These are phyloP conservation scores for Drosophila chauvacae DNA, from an alignment of 1,140 invertebrate genomes.

Conservation along the genomic window DNA sequence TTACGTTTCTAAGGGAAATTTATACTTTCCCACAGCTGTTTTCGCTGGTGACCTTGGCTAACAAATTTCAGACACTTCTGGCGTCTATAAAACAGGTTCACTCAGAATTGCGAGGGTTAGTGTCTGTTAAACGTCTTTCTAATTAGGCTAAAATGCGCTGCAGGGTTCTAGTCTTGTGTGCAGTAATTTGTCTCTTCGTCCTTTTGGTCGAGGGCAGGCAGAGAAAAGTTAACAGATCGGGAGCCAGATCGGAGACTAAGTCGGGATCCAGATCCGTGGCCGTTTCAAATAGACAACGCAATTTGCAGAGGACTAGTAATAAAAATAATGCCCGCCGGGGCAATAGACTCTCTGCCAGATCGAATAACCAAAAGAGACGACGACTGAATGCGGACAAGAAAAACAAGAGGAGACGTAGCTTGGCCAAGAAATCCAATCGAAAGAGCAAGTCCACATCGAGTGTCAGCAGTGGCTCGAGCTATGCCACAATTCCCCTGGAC, in stretches of 20 bases:
- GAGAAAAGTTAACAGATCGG: not conserved
- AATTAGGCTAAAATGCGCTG: conserved; percentile 22
- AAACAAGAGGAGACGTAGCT: not conserved
- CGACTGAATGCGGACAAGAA: conserved; percentile 23
- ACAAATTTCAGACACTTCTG: not conserved
- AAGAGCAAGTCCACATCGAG: not conserved
- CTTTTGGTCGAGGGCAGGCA: conserved; percentile 33
- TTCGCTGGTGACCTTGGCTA: conserved; percentile 23
- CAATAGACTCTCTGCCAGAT: conserved; percentile 5
- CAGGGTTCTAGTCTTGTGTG: conserved; percentile 32
- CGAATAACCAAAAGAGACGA: not conserved
- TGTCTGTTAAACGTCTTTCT: conserved; percentile 11
- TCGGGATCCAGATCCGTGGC: conserved; percentile 8
- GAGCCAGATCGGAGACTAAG: not conserved
- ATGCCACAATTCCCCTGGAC: conserved; percentile 17
- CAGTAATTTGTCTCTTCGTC: conserved; percentile 30
- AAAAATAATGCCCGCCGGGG: conserved; percentile 3
- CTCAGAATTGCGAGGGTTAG: conserved; percentile 15
- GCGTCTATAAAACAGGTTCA: conserved; percentile 35
- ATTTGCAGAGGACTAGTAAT: not conserved
- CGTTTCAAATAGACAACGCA: not conserved
- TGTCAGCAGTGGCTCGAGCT: conserved; percentile 5
- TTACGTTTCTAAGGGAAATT: conserved; percentile 17
- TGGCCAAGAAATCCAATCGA: conserved; percentile 7
- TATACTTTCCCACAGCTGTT: conserved; percentile 30